A percentile compares a stretch with the other conserved stretches of the same genome.
phyloP scores from a whole-genome alignment of 2,888 invertebrate species.

The Cenopis cana region DNA sequence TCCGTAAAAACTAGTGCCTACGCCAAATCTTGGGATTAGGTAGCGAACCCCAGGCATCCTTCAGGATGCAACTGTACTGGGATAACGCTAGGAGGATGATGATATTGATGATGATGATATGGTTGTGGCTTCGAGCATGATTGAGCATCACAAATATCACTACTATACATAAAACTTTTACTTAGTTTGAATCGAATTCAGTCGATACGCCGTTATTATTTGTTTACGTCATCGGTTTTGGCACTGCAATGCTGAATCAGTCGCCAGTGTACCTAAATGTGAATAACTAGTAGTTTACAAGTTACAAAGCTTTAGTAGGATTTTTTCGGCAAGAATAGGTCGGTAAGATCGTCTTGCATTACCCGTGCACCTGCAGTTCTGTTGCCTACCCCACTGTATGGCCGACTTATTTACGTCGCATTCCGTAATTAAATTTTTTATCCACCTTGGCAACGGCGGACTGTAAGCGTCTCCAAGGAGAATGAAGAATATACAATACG shows the following conservation, averaged over 20 bases:
- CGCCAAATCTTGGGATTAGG: too few species aligned
- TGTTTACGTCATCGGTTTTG: conserved; percentile 19
- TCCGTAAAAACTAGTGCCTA: too few species aligned
- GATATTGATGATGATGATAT: too few species aligned
- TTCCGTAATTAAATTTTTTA: neutral
- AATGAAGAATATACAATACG: too few species aligned
- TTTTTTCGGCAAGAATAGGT: too few species aligned
- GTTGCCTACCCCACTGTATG: neutral
- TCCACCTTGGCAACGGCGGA: neutral
- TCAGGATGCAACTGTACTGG: too few species aligned
- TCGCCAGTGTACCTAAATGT: neutral
- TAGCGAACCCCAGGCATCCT: too few species aligned
- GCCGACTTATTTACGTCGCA: neutral
- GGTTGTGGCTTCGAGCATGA: neutral
- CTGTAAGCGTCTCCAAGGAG: too few species aligned
- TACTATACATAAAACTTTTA: neutral
- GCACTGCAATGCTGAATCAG: conserved; percentile 11
- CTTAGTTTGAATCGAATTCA: conserved; percentile 1
- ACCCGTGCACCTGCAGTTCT: neutral
- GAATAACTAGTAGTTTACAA: neutral
- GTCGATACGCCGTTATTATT: neutral
- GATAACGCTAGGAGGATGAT: too few species aligned
- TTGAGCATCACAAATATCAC: neutral
- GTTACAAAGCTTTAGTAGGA: too few species aligned
- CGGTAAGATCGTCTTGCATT: neutral